Evolutionary conservation across 2,113 vertebrate genomes (phyloP), one percentile per base, ranked within the genome.

Genomic region (Scatophagus argus): DNA sequence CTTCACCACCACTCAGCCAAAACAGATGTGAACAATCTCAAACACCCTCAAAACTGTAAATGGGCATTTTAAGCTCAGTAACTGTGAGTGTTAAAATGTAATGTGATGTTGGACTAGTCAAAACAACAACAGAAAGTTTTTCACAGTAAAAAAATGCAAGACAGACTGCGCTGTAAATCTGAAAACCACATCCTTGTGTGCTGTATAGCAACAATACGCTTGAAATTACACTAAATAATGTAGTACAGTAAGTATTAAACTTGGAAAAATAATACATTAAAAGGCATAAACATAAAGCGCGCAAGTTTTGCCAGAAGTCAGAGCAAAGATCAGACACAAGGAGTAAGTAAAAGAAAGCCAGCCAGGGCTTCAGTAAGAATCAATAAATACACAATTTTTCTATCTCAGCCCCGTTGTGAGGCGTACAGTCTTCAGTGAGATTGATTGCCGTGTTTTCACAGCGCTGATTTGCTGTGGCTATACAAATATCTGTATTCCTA

Each of bases 331-430:
- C 47, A 82, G 13, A 74, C 39, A 52, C n/a, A 47, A 59, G 3
- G 3, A 65, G 16, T 56, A 41, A 74, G 23, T 21, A 44, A 69
- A 87, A 78, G 49, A 73, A 76, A 79, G 55, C 27, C 63, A 70
- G 58, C 41, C 29, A 70, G 73, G 64, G 36, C 44, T 72, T 84
- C 21, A 68, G 52, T 66, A 72, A 60, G 76, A 83, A 90, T 85
- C 82, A 67, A 86, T 87, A 81, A 87, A 84, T 54, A 73, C 76
- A 83, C 52, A 71, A 36, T 61, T 65, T 60, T 70, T 67, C 34
- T 10, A 58, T 23, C 52, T 23, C 39, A 74, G 49, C 23, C 44
- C 56, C 44, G 71, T 6, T 74, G 72, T 61, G 66, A 82, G 41
- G 49, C 19, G n/a, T 36, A 62, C 32, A 65, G 10, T 59, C 54